A percentile compares a stretch with the other conserved stretches of the same genome.
Conservation (phyloP, 2,888 invertebrate genomes). For the Crioceris asparagi region DNA sequence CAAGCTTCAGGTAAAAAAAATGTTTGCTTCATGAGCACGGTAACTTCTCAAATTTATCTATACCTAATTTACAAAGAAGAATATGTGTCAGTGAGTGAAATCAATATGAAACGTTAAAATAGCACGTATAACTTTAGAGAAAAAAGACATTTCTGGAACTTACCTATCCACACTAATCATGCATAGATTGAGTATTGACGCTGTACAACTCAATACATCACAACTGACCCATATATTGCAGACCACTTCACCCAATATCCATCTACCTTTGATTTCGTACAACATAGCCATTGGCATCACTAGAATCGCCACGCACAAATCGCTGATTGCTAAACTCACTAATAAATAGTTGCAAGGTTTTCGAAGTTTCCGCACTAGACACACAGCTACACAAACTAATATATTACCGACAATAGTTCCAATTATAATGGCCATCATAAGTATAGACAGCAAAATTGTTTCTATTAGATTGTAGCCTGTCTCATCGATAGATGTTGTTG, state of each 20-base stretch:
- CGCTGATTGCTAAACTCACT: slow-evolving; percentile 91
- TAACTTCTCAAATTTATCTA: too few species aligned
- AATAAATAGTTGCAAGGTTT: slow-evolving; percentile 85
- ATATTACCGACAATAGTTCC: slow-evolving; percentile 65
- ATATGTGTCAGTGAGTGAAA: too few species aligned
- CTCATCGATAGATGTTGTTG: not conserved
- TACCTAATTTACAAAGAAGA: too few species aligned
- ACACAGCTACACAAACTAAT: slow-evolving; percentile 83
- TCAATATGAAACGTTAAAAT: too few species aligned
- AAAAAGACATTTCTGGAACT: too few species aligned
- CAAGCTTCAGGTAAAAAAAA: too few species aligned
- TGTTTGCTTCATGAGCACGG: too few species aligned
- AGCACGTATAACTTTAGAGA: too few species aligned
- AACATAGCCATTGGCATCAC: slow-evolving; percentile 97
- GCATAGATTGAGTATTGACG: slow-evolving; percentile 96
- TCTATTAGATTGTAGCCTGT: slow-evolving; percentile 32
- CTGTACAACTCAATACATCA: slow-evolving; percentile 94
- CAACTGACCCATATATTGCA: slow-evolving; percentile 96
- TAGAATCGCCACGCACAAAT: slow-evolving; percentile 87
- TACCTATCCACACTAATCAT: slow-evolving; percentile 93
- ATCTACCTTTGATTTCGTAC: slow-evolving; percentile 82
- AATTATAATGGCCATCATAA: slow-evolving; percentile 64
- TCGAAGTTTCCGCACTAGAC: slow-evolving; percentile 82
- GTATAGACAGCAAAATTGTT: slow-evolving; percentile 59
- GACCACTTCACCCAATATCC: slow-evolving; percentile 86